Evolutionary conservation across 2,797 vertebrate genomes (phyloP).

Genomic region (Myotis pilosus): DNA sequence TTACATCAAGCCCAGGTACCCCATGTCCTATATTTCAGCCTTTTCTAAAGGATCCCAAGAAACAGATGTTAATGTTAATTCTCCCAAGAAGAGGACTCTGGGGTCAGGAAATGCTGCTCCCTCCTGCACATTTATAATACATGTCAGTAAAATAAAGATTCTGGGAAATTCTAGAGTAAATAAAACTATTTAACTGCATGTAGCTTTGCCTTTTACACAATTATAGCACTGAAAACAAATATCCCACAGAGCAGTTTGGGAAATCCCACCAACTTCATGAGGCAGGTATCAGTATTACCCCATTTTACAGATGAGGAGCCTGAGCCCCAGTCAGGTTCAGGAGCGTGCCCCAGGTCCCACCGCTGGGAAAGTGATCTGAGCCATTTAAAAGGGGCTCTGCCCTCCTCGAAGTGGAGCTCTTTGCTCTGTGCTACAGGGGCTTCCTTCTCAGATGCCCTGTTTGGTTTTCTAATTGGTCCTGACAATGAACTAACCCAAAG

Average conservation of each 20-base stretch:
- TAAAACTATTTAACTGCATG: background rate
- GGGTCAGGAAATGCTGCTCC: background rate
- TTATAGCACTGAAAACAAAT: background rate
- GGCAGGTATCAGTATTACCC: background rate
- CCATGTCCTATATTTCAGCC: background rate
- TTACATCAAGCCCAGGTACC: background rate
- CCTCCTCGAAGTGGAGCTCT: background rate
- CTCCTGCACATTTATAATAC: background rate
- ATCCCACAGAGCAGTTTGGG: background rate
- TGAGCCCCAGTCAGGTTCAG: background rate
- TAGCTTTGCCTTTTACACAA: background rate
- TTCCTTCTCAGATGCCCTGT: background rate
- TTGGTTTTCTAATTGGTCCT: background rate
- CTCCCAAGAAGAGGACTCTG: background rate
- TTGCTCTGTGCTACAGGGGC: background rate
- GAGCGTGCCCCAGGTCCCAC: background rate
- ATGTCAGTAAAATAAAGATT: background rate
- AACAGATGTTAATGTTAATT: background rate
- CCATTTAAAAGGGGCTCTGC: background rate
- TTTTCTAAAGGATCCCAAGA: background rate
- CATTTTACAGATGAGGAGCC: background rate
- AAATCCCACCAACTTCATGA: background rate
- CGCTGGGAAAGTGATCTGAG: too few relatives aligned
- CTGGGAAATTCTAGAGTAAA: background rate
- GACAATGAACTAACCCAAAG: background rate